phyloP scores from a whole-genome alignment of 1,140 invertebrate species.

The Microplitis demolitor region DNA sequence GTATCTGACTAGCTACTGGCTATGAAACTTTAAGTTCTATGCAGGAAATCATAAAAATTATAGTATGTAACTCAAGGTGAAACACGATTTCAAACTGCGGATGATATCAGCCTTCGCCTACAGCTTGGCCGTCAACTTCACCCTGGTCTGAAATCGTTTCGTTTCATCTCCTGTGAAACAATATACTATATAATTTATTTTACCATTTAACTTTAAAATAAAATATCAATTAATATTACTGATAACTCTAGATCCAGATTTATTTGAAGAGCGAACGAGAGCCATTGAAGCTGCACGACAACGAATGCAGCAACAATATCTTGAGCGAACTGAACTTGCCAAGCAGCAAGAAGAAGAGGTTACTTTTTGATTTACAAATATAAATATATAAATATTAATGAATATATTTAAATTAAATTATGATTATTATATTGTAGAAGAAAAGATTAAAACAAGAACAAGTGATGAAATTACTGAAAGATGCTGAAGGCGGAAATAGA shows the following conservation, averaged over 20 bases:
- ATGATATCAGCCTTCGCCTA: too few relatives aligned
- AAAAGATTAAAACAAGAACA: too few relatives aligned
- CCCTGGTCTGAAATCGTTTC: not conserved
- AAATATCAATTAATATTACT: slow-evolving; percentile 16
- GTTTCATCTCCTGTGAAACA: not conserved
- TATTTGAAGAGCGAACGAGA: slow-evolving; percentile 42
- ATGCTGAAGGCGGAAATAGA: too few relatives aligned
- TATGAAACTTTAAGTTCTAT: too few relatives aligned
- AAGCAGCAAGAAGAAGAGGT: slow-evolving; percentile 51
- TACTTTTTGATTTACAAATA: not conserved
- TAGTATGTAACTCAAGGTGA: too few relatives aligned
- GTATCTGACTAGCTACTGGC: too few relatives aligned
- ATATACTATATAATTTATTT: too few relatives aligned
- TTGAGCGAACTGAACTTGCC: slow-evolving; percentile 39
- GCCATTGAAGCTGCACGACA: slow-evolving; percentile 49
- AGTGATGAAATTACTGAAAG: too few relatives aligned
- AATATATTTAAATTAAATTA: not conserved
- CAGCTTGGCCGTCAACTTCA: too few relatives aligned
- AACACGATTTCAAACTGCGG: too few relatives aligned
- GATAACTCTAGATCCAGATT: slow-evolving; percentile 52
- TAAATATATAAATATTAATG: slow-evolving; percentile 5
- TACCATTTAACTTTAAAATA: too few relatives aligned
- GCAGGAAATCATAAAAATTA: too few relatives aligned
- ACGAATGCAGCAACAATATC: slow-evolving; percentile 56
- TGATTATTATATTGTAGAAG: not conserved